These are phyloP conservation scores for Hedya salicella DNA, from an alignment of 2,888 invertebrate species.

Conservation along the genomic window DNA sequence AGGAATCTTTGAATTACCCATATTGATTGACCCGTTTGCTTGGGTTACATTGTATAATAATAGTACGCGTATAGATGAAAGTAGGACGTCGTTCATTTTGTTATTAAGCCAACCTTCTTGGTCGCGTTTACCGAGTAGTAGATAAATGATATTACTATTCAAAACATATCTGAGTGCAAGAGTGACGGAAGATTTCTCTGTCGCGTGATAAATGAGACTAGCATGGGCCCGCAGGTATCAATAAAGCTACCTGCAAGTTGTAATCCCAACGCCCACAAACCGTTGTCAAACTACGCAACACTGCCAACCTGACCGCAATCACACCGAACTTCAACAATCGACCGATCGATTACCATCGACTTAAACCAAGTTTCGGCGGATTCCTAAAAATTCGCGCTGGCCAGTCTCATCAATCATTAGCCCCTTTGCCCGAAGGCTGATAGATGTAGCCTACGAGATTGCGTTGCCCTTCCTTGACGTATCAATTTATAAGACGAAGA, in stretches of 20 bases:
- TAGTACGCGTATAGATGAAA: too few relatives aligned
- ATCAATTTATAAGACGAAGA: conserved; percentile 83
- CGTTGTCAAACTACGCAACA: conserved; percentile 8
- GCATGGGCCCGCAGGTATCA: not conserved
- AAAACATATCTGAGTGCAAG: too few relatives aligned
- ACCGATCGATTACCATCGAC: conserved; percentile 35
- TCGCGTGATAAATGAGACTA: too few relatives aligned
- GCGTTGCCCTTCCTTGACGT: conserved; percentile 69
- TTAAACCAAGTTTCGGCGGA: conserved; percentile 46
- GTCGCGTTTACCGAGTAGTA: too few relatives aligned
- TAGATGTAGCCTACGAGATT: conserved; percentile 75
- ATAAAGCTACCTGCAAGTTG: not conserved
- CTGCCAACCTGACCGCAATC: conserved; percentile 18
- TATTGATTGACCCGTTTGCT: too few relatives aligned
- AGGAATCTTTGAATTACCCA: too few relatives aligned
- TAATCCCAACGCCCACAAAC: conserved; percentile 10
- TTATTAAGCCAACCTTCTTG: too few relatives aligned
- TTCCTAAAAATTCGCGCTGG: conserved; percentile 56
- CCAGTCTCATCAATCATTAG: conserved; percentile 78
- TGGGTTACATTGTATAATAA: too few relatives aligned
- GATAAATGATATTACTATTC: too few relatives aligned
- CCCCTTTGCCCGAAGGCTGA: conserved; percentile 60
- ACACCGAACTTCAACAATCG: conserved; percentile 24
- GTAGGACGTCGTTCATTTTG: too few relatives aligned
- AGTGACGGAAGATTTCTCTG: too few relatives aligned